Conservation (phyloP, 2,888 invertebrate species). For the Heteropelma amictum region DNA sequence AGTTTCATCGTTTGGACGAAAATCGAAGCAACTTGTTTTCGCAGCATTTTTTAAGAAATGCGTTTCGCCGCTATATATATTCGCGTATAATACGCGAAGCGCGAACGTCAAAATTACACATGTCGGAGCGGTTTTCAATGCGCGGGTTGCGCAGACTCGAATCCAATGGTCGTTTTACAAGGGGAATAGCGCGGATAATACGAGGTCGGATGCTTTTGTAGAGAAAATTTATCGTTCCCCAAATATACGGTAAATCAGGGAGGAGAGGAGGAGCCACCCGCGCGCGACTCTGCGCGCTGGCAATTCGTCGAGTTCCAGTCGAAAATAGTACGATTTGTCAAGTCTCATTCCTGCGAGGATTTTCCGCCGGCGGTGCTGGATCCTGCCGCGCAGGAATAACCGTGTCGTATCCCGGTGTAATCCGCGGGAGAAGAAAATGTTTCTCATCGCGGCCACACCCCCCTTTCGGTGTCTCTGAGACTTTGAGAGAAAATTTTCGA, state of each 20-base stretch:
- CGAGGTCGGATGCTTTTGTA: conserved; percentile 31
- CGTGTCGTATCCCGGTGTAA: conserved; percentile 24
- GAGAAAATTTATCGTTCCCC: conserved; percentile 51
- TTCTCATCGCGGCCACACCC: conserved; percentile 25
- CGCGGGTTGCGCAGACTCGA: too few species aligned
- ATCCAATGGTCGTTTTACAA: too few species aligned
- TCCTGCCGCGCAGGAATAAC: not conserved
- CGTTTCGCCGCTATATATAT: too few species aligned
- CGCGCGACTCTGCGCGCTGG: too few species aligned
- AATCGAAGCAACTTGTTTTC: too few species aligned
- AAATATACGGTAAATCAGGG: conserved; percentile 52
- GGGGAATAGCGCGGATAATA: conserved; percentile 29
- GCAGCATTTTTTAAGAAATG: too few species aligned
- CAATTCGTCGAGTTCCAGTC: conserved; percentile 51
- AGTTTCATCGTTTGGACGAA: too few species aligned
- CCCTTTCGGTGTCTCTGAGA: not conserved
- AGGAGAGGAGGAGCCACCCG: too few species aligned
- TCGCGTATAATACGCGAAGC: too few species aligned
- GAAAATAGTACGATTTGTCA: conserved; percentile 57
- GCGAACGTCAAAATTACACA: too few species aligned
- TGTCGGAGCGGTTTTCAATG: too few species aligned
- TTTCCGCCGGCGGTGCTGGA: too few species aligned
- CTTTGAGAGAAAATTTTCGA: conserved; percentile 18
- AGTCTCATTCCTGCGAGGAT: conserved; percentile 43
- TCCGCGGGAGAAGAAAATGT: conserved; percentile 33